Base-by-base conservation (phyloP, 2,797 vertebrate genomes). In the Paguma larvata region DNA sequence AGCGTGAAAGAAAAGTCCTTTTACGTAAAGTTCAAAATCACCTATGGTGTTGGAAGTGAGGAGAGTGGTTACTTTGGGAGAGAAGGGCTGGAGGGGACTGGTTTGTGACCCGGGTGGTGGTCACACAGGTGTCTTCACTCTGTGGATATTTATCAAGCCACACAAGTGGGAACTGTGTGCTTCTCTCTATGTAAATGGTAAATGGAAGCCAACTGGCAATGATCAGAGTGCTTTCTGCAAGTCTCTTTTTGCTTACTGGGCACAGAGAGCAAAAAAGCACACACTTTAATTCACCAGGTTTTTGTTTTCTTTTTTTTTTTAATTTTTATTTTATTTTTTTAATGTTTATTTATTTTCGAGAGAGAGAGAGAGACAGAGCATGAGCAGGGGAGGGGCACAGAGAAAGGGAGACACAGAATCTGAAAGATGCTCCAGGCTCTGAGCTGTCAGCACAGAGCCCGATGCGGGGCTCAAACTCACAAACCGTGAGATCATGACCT, bases 1-100 rank as follows among this genome's bases (percentile, higher is more conserved):
- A 56, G 0, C 16, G 0, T 53, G 44, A 77, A 77, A 82, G 27
- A 27, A 44, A 48, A 63, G 72, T n/a, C 23, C 23, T 72, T 67
- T 85, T 84, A 90, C 11, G 3, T 67, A 41, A 82, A 89, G 48
- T 89, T 88, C 14, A 85, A 94, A 85, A 70, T 82, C 44, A 46
- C 53, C 16, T 63, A 3, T 4, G 6, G 14, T 34, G 4, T 53
- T 62, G 1, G 73, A 73, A 59, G 62, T 70, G 30, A 92, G 18
- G 44, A 16, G 2, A 2, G 34, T 10, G 16, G 19, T 68, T 34
- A 34, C 30, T 32, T 12, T 23, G 34, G 53, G 62, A 88, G 7
- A 44, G 23, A 30, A 67, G 2, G 3, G 19, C 32, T 6, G 19
- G 51, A 44, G 19, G 30, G 0, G 19, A 30, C 41, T 80, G 27